phyloP scores from a whole-genome alignment of 1,140 invertebrate species.

The Cataglyphis hispanica region DNA sequence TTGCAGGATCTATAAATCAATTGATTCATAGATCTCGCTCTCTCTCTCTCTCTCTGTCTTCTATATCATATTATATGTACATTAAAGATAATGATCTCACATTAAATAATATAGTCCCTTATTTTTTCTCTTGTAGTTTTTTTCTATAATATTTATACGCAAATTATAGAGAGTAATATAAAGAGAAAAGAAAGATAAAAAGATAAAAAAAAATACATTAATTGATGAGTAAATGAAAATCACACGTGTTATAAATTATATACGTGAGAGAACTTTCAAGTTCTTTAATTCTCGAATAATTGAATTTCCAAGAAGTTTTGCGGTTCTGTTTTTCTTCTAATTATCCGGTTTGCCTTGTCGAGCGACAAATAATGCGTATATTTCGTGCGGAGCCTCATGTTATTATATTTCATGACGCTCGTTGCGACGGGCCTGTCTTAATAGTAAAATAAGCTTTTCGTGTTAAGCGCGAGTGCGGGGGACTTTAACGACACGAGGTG shows the following conservation, averaged over 20 bases:
- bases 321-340: conserved; percentile 11
- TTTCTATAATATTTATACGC: background rate
- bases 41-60: background rate
- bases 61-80: background rate
- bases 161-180: background rate
- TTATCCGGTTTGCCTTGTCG: background rate
- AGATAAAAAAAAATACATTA: too few relatives aligned
- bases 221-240: background rate
- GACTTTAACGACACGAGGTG: conserved; percentile 47
- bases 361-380: conserved; percentile 43
- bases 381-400: conserved; percentile 28
- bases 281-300: conserved; percentile 4
- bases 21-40: conserved; percentile 46
- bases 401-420: conserved; percentile 41
- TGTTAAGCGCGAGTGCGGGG: conserved; percentile 23
- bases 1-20: conserved; percentile 49
- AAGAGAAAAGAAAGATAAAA: too few relatives aligned
- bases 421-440: conserved; percentile 11
- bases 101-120: conserved; percentile 4
- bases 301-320: conserved; percentile 8
- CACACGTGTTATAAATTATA: background rate
- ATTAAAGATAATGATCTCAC: conserved; percentile 31
- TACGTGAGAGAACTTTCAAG: background rate
- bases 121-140: background rate
- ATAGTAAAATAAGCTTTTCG: conserved; percentile 58